These are phyloP conservation scores for Agrotis clavis DNA, from an alignment of 2,888 invertebrate species.

Conservation along the genomic window DNA sequence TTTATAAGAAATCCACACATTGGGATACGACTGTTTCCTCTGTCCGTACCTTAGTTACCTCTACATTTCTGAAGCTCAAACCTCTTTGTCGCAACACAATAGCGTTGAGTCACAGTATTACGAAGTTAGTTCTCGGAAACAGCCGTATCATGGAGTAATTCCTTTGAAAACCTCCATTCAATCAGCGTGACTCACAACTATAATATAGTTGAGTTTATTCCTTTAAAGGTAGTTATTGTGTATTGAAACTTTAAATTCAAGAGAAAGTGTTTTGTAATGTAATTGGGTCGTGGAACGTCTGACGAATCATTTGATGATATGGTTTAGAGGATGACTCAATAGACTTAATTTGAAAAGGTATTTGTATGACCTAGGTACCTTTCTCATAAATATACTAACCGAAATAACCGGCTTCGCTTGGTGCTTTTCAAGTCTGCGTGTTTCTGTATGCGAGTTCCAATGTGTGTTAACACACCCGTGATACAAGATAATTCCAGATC, in stretches of 20 bases:
- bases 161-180: slow-evolving; percentile 61
- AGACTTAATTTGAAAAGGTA: background rate
- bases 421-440: too few species aligned
- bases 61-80: slow-evolving; percentile 28
- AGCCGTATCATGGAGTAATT: slow-evolving; percentile 57
- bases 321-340: slow-evolving; percentile 3
- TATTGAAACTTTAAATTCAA: slow-evolving; percentile 23
- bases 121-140: slow-evolving; percentile 65
- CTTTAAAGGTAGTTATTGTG: background rate
- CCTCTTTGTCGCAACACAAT: slow-evolving; percentile 35
- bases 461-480: too few species aligned
- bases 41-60: background rate
- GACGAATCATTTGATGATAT: slow-evolving; percentile 30
- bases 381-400: too few species aligned
- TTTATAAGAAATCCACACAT: background rate
- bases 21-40: background rate
- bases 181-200: slow-evolving; percentile 64
- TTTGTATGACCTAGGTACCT: background rate
- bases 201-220: slow-evolving; percentile 38
- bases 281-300: background rate
- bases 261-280: slow-evolving; percentile 28
- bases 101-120: slow-evolving; percentile 64
- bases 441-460: too few species aligned
- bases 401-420: too few species aligned
- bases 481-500: too few species aligned